phyloP scores from a whole-genome alignment of 1,140 invertebrate genomes.

The Leptinotarsa undecemlineata region DNA sequence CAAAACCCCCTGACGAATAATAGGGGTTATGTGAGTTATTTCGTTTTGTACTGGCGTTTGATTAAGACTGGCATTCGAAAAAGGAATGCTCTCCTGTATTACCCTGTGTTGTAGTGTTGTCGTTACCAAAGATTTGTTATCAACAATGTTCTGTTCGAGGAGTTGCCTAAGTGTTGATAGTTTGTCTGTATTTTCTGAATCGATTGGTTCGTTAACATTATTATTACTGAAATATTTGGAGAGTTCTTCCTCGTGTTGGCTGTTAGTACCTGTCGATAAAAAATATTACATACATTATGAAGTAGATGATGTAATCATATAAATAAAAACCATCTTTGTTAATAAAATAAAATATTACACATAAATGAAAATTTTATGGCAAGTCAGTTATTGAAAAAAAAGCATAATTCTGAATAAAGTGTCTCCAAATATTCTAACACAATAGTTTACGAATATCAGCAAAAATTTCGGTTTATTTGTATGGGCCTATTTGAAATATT shows the following conservation, averaged over 20 bases:
- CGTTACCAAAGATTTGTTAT: constrained; percentile 34
- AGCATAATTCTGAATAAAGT: too few species aligned
- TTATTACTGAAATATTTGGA: constrained; percentile 69
- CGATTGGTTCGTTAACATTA: constrained; percentile 29
- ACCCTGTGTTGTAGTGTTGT: constrained; percentile 11
- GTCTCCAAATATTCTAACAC: too few species aligned
- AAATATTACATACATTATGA: too few species aligned
- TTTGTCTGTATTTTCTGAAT: constrained; percentile 58
- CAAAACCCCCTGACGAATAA: constrained; percentile 21
- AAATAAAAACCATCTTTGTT: too few species aligned
- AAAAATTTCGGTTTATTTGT: too few species aligned
- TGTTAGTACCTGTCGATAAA: constrained; percentile 62
- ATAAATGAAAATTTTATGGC: too few species aligned
- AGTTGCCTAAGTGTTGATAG: constrained; percentile 73
- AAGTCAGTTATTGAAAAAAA: too few species aligned
- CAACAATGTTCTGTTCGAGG: constrained; percentile 62
- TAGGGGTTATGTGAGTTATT: constrained; percentile 21
- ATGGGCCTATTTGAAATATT: too few species aligned
- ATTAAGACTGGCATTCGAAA: constrained; percentile 17
- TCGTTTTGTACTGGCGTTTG: constrained; percentile 22
- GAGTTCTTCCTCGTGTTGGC: constrained; percentile 78
- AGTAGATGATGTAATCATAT: too few species aligned
- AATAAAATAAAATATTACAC: too few species aligned
- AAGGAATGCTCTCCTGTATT: constrained; percentile 11
- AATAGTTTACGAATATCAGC: too few species aligned